A percentile compares a stretch with the other conserved stretches of the same genome.
Conservation (phyloP, 1,140 invertebrate species). For the Drosophila arawakana region DNA sequence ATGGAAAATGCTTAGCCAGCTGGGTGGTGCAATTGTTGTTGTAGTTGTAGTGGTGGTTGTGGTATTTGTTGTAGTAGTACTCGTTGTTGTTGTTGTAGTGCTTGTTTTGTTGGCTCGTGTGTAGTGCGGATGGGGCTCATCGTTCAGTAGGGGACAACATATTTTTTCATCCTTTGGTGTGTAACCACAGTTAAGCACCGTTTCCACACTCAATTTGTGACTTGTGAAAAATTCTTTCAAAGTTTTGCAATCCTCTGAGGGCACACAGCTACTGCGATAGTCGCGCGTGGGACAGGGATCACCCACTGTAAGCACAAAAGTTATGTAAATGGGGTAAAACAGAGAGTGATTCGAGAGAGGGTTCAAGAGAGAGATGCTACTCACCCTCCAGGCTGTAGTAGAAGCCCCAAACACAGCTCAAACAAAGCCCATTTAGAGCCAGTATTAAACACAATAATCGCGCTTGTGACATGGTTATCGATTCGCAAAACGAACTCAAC, state of each 20-base stretch:
- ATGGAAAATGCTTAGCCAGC: conserved; percentile 52
- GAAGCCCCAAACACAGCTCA: conserved; percentile 28
- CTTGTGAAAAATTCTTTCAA: conserved; percentile 32
- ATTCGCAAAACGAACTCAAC: conserved; percentile 37
- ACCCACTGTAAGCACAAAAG: conserved; percentile 40
- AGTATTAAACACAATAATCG: conserved; percentile 8
- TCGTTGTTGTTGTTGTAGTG: background rate
- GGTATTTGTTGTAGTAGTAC: background rate
- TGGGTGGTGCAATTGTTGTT: conserved; percentile 12
- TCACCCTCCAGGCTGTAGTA: conserved; percentile 63
- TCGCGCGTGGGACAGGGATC: conserved; percentile 56
- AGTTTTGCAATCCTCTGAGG: conserved; percentile 41
- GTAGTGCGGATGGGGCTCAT: background rate
- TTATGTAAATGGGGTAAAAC: background rate
- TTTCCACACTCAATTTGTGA: conserved; percentile 14
- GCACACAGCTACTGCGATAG: conserved; percentile 63
- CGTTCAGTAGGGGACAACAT: conserved; percentile 60
- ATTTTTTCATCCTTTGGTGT: conserved; percentile 60
- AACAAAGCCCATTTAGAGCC: conserved; percentile 38
- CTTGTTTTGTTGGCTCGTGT: background rate
- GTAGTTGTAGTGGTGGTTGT: conserved; percentile 6
- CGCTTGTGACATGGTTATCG: conserved; percentile 57
- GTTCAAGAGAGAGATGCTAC: conserved; percentile 4
- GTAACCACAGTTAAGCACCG: conserved; percentile 57
- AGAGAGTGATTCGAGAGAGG: background rate